A percentile compares a stretch with the other conserved stretches of the same genome.
Conservation (phyloP, 64 coral and sea anemone species). For the Pachyseris speciosa region DNA sequence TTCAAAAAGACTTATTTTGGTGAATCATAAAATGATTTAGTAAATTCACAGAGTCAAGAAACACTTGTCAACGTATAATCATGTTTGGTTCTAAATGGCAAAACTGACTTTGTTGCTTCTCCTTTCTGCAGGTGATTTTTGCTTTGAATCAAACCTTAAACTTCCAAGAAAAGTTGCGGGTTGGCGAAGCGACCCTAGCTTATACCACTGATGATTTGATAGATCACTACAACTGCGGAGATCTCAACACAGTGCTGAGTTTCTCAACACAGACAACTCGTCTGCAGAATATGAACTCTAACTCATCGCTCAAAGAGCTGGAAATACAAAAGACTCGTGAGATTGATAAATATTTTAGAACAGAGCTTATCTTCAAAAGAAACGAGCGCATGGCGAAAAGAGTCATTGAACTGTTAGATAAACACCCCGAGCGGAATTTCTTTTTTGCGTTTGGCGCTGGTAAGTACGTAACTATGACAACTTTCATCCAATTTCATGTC, state of each 20-base stretch:
- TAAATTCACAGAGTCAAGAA: no score
- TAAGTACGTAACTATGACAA: slow-evolving; percentile 16
- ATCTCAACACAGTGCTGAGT: slow-evolving; percentile 75
- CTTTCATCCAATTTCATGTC: neutral
- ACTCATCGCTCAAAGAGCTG: slow-evolving; percentile 51
- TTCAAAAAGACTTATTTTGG: no score
- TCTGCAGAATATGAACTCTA: slow-evolving; percentile 57
- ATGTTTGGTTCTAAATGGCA: no score
- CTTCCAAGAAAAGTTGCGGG: slow-evolving; percentile 88
- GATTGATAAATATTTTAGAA: slow-evolving; percentile 83
- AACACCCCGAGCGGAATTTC: slow-evolving; percentile 79
- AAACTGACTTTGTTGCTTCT: no score
- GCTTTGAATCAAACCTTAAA: slow-evolving; percentile 91
- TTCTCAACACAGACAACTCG: slow-evolving; percentile 69
- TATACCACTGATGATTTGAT: slow-evolving; percentile 88
- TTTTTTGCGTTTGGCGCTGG: slow-evolving; percentile 99
- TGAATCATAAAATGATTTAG: no score
- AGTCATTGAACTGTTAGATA: slow-evolving; percentile 71
- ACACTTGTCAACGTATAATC: no score
- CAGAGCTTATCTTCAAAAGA: slow-evolving; percentile 89
- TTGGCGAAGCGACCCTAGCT: slow-evolving; percentile 69
- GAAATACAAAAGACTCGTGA: slow-evolving; percentile 64
- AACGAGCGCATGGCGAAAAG: slow-evolving; percentile 91
- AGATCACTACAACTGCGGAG: slow-evolving; percentile 93
- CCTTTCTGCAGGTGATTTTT: slow-evolving; percentile 67